Conservation (phyloP, 2,888 invertebrate species). For the Eupeodes latifasciatus region DNA sequence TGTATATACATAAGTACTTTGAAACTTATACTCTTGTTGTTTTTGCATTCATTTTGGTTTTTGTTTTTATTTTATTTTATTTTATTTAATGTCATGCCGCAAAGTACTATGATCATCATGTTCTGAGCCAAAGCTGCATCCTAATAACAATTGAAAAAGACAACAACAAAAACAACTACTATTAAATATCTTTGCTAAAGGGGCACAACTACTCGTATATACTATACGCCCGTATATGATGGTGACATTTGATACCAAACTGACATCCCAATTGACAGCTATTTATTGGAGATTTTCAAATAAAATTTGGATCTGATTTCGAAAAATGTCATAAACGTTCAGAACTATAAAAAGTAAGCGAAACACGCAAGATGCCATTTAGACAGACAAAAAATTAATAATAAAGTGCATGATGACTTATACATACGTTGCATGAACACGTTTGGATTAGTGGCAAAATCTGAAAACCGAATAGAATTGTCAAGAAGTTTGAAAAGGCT, state of each 20-base stretch:
- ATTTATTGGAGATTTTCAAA: slow-evolving; percentile 71
- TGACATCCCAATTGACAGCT: slow-evolving; percentile 74
- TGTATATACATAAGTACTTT: background rate
- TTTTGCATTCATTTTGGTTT: background rate
- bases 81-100: background rate
- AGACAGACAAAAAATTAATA: background rate
- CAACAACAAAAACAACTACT: slow-evolving; percentile 10
- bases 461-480: no score
- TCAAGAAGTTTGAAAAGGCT: no score
- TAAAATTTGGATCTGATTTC: slow-evolving; percentile 56
- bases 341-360: slow-evolving; percentile 22
- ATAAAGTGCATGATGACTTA: background rate
- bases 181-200: no score
- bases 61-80: background rate
- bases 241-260: slow-evolving; percentile 72
- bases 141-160: slow-evolving; percentile 47
- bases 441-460: no score
- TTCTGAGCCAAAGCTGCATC: slow-evolving; percentile 48
- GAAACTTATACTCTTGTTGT: slow-evolving; percentile 21
- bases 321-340: slow-evolving; percentile 48
- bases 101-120: background rate
- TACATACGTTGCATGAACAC: background rate
- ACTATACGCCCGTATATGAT: slow-evolving; percentile 66
- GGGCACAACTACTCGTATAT: no score
- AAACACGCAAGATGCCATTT: slow-evolving; percentile 32